Percentiles rank a stretch among this genome's conserved stretches.
These are phyloP conservation scores for Okamejei kenojei DNA, from an alignment of 2,797 vertebrate genomes.

Conservation along the genomic window DNA sequence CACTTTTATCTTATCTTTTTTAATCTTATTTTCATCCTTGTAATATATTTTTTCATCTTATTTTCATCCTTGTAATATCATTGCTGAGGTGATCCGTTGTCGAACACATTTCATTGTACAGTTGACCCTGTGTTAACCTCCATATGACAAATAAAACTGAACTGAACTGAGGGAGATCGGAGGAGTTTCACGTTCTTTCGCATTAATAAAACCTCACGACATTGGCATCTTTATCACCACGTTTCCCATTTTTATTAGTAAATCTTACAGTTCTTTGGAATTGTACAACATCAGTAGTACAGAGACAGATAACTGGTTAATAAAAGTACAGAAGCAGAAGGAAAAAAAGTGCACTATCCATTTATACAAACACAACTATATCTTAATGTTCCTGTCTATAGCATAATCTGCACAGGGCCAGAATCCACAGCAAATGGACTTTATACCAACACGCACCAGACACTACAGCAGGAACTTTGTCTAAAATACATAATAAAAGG, in stretches of 20 bases:
- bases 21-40: no score
- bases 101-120: no score
- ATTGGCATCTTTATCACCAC: background rate
- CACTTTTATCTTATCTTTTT: no score
- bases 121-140: no score
- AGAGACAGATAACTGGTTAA: conserved; percentile 25
- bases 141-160: no score
- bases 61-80: no score
- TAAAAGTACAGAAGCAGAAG: conserved; percentile 14
- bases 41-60: no score
- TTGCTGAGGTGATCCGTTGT: no score
- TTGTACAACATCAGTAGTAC: conserved; percentile 28
- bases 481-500: conserved; percentile 1
- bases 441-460: background rate
- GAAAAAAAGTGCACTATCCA: background rate
- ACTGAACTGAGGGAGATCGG: background rate
- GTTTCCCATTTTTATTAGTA: conserved; percentile 35
- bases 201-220: background rate
- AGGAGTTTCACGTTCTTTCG: background rate
- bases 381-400: background rate
- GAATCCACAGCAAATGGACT: background rate
- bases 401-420: background rate
- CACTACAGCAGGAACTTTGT: background rate
- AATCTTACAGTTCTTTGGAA: conserved; percentile 23
- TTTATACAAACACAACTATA: background rate